Evolutionary conservation across 2,113 vertebrate species (phyloP).

Genomic region (Dipodomys ordii): DNA sequence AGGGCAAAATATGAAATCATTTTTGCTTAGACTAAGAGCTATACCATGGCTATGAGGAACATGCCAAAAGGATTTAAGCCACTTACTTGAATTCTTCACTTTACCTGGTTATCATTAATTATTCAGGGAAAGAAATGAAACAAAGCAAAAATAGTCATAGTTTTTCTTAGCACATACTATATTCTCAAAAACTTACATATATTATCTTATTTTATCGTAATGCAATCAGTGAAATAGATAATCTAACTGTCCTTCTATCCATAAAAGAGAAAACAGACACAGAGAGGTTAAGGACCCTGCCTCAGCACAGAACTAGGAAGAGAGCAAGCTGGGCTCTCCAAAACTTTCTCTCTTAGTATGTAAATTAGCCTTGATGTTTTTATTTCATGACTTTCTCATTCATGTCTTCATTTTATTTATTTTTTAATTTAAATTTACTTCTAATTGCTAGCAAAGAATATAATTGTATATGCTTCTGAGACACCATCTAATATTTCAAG

Average conservation of each 20-base stretch:
- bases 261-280: background rate
- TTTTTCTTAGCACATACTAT: background rate
- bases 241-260: background rate
- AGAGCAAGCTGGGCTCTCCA: background rate
- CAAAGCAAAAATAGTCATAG: constrained; percentile 23
- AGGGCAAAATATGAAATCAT: background rate
- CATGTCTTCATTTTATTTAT: background rate
- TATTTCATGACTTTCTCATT: background rate
- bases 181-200: constrained; percentile 1
- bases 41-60: background rate
- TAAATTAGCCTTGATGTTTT: constrained; percentile 37
- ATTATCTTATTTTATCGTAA: constrained; percentile 10
- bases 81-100: background rate
- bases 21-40: background rate
- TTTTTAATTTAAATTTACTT: background rate
- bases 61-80: background rate
- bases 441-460: background rate
- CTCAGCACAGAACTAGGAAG: background rate
- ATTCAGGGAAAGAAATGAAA: background rate
- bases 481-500: too few species aligned
- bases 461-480: too few species aligned
- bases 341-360: background rate
- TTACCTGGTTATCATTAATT: background rate
- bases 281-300: background rate
- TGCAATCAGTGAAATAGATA: background rate